Conservation (phyloP, 2,888 invertebrate species). For the Pheosia gnoma region DNA sequence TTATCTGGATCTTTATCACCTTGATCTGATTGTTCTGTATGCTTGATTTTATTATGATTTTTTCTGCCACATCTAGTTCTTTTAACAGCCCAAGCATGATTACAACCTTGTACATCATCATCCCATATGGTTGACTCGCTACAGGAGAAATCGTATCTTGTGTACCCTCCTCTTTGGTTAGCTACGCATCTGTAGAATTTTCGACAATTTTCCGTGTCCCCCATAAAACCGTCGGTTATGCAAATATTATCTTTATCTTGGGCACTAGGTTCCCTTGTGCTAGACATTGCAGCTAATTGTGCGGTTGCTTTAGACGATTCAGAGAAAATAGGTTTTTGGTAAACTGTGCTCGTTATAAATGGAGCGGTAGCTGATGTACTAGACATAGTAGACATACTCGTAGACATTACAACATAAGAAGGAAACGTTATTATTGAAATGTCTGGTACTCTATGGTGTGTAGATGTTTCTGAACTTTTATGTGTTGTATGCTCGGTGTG, state of each 20-base stretch:
- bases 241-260: constrained; percentile 67
- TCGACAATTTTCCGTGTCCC: constrained; percentile 88
- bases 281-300: constrained; percentile 15
- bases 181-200: constrained; percentile 92
- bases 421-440: neutral
- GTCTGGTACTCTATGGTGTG: constrained; percentile 5
- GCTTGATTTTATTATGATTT: constrained; percentile 14
- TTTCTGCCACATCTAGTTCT: constrained; percentile 63
- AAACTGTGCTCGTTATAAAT: neutral
- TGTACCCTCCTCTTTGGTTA: constrained; percentile 85
- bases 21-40: constrained; percentile 10
- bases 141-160: constrained; percentile 89
- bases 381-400: neutral
- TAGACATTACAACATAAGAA: neutral
- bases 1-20: constrained; percentile 12
- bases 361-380: neutral
- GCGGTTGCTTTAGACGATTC: constrained; percentile 23
- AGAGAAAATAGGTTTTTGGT: neutral
- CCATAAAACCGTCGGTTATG: constrained; percentile 88
- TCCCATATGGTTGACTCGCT: constrained; percentile 92
- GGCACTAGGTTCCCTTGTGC: constrained; percentile 11
- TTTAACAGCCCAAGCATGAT: constrained; percentile 87
- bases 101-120: constrained; percentile 87
- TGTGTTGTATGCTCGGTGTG: constrained; percentile 26
- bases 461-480: constrained; percentile 14